Evolutionary conservation across 2,797 vertebrate genomes (phyloP).

Genomic region (Chrysocyon brachyurus): DNA sequence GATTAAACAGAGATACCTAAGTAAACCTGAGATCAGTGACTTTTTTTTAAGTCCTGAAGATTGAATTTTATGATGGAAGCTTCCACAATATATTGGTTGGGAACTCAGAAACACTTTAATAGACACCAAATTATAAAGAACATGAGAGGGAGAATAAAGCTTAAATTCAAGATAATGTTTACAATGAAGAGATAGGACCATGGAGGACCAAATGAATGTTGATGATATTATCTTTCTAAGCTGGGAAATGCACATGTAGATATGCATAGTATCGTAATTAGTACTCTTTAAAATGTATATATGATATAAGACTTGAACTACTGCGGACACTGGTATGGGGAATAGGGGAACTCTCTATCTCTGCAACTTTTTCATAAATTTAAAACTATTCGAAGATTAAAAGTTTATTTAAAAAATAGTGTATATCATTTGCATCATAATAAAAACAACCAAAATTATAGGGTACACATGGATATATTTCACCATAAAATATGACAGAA

Average conservation of each 20-base stretch:
- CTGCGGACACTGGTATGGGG: fast-evolving
- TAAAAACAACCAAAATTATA: conserved; percentile 52
- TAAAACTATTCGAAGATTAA: conserved; percentile 31
- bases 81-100: not conserved
- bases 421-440: not conserved
- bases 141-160: not conserved
- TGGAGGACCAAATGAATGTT: not conserved
- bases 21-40: not conserved
- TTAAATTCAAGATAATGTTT: not conserved
- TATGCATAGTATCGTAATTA: not conserved
- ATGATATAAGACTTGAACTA: not conserved
- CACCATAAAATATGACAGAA: not conserved
- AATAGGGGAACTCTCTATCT: not conserved
- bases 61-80: not conserved
- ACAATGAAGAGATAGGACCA: not conserved
- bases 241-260: not conserved
- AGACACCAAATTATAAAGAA: not conserved
- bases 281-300: not conserved
- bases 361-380: not conserved
- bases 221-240: not conserved
- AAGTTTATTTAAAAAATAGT: not conserved
- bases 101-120: not conserved
- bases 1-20: not conserved
- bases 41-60: not conserved
- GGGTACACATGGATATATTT: not conserved